phyloP scores from a whole-genome alignment of 2,797 vertebrate species.

The Alcedo quadribrachys region DNA sequence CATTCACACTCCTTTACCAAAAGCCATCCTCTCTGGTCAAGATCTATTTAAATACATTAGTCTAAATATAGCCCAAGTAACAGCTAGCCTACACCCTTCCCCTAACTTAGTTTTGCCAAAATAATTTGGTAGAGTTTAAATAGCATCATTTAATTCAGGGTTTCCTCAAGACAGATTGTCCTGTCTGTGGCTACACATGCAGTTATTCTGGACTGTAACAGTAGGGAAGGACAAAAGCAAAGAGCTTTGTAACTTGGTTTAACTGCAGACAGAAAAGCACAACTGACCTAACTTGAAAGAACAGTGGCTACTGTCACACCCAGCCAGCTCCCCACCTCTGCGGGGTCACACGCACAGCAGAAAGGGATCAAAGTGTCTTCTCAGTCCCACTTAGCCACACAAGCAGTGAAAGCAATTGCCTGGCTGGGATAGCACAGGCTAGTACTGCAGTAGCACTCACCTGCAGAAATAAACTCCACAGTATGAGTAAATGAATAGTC shows the following conservation, averaged over 20 bases:
- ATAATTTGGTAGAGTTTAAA: neutral
- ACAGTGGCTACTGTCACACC: neutral
- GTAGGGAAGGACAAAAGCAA: neutral
- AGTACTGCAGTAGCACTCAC: neutral
- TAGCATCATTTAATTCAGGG: neutral
- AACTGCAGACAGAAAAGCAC: neutral
- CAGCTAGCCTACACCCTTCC: neutral
- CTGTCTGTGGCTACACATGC: neutral
- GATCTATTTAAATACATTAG: rapidly evolving
- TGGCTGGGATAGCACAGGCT: neutral
- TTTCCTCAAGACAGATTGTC: neutral
- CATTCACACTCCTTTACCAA: rapidly evolving
- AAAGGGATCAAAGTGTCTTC: neutral
- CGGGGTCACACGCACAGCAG: rapidly evolving
- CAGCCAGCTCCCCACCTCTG: neutral
- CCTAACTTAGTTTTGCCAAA: neutral
- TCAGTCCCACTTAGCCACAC: neutral
- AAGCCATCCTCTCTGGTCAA: neutral
- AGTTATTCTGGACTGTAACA: neutral
- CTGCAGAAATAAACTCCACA: neutral
- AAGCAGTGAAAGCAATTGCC: neutral
- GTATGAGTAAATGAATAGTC: neutral
- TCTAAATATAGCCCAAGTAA: neutral
- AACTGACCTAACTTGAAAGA: neutral
- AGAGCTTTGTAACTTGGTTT: neutral